Percentiles rank a stretch among this genome's conserved stretches.
These are phyloP conservation scores for Xerus rutilus DNA, from an alignment of 2,797 vertebrate species.

Conservation along the genomic window DNA sequence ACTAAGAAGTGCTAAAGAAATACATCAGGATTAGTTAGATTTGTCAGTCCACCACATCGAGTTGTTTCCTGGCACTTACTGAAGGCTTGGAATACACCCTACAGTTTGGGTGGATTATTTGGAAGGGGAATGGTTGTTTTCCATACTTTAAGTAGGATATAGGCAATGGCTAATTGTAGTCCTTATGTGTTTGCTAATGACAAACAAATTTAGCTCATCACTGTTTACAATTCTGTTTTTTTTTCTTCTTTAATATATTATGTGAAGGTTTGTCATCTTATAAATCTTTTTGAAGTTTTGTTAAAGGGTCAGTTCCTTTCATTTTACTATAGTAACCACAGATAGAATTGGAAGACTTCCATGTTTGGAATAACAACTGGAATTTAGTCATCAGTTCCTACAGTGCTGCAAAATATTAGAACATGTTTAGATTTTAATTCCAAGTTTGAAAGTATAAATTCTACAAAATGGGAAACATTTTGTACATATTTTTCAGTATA, in stretches of 20 bases:
- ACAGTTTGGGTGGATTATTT: constrained; percentile 88
- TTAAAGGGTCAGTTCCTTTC: constrained; percentile 77
- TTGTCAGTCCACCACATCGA: constrained; percentile 85
- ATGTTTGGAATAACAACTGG: constrained; percentile 81
- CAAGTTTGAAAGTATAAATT: constrained; percentile 59
- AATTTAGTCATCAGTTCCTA: constrained; percentile 82
- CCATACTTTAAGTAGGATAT: constrained; percentile 85
- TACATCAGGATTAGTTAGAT: constrained; percentile 89
- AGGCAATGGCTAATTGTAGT: constrained; percentile 86
- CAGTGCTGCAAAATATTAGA: constrained; percentile 72
- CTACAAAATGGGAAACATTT: constrained; percentile 74
- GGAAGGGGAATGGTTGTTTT: constrained; percentile 85
- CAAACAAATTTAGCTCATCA: constrained; percentile 84
- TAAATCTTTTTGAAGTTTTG: constrained; percentile 81
- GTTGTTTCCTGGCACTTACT: constrained; percentile 86
- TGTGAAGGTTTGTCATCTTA: constrained; percentile 82
- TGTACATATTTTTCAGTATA: constrained; percentile 49
- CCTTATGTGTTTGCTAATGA: constrained; percentile 84
- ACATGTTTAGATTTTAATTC: constrained; percentile 73
- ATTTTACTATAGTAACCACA: constrained; percentile 75
- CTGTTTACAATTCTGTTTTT: constrained; percentile 78
- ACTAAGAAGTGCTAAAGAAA: constrained; percentile 90
- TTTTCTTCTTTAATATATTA: constrained; percentile 78
- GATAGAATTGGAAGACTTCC: constrained; percentile 73
- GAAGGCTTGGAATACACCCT: constrained; percentile 88